Base-by-base conservation (phyloP, 2,113 vertebrate genomes). In the Apistogramma diplotaenia region DNA sequence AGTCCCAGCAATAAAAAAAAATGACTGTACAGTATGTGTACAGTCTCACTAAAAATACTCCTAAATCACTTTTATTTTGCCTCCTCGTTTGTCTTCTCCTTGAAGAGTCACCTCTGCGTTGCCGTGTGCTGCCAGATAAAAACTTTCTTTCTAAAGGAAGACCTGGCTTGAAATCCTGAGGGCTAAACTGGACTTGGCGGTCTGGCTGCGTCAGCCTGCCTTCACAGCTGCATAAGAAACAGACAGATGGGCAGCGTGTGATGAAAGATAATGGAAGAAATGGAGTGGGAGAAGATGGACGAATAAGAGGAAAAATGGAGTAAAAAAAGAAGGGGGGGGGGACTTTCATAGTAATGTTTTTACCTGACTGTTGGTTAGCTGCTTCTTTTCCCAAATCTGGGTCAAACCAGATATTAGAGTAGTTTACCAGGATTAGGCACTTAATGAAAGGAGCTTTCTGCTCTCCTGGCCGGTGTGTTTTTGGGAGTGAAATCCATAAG, bases 191-290 rank as follows among this genome's bases (percentile, higher is more conserved):
- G 79, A 79, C 62, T 85, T 90, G 87, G 88, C 86, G 4, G 49
- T 67, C 18, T 33, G 27, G 21, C 74, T 55, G 35, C 76, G 84
- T 89, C 85, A 77, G 71, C 62, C 78, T 83, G 83, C 59, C 79
- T 72, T 79, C 43, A 35, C 13, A 31, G 90, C 82, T 91, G 81
- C 86, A 77, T 74, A 85, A 88, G 83, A 86, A 76, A 25, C 49
- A 81, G 79, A 85, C 80, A 90, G 76, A 87, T 76, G 76, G 78
- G 84, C 84, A 83, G 83, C 5, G 75, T 72, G 79, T 79, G 85
- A 88, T 71, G 81, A 77, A 73, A 81, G 81, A 78, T 55, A 78
- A 82, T 58, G 74, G 82, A 72, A 77, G 78, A 11, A 49, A 37
- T 77, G 61, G 43, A 70, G 65, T 12, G 43, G 65, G 65, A 70